A percentile compares a stretch with the other conserved stretches of the same genome.
phyloP scores from a whole-genome alignment of 1,140 invertebrate species.

The Lasaia peninsularis region DNA sequence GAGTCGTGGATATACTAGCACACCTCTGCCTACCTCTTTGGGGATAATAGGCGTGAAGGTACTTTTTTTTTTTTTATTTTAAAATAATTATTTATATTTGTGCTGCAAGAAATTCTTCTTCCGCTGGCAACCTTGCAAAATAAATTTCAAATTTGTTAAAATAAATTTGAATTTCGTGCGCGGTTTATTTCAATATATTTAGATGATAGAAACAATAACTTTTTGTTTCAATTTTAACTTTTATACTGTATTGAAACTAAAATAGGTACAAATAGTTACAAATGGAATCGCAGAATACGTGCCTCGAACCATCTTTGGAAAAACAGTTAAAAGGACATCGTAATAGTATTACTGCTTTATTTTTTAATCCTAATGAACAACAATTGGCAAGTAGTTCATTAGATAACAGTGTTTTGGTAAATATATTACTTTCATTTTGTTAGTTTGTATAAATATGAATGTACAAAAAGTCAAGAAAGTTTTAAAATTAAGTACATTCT shows the following conservation, averaged over 20 bases:
- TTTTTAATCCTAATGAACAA: conserved; percentile 85
- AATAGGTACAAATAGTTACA: conserved; percentile 21
- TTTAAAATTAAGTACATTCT: not conserved
- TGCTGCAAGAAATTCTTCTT: too few relatives aligned
- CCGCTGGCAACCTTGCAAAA: too few relatives aligned
- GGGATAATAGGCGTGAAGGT: too few relatives aligned
- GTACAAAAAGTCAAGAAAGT: too few relatives aligned
- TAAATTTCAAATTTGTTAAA: not conserved
- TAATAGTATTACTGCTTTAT: conserved; percentile 84
- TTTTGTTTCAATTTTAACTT: not conserved
- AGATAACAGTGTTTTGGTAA: conserved; percentile 85
- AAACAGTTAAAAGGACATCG: conserved; percentile 89
- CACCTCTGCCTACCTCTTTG: too few relatives aligned
- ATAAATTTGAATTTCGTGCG: conserved; percentile 12
- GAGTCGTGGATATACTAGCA: too few relatives aligned
- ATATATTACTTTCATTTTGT: not conserved
- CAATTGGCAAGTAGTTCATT: conserved; percentile 88
- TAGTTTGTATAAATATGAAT: too few relatives aligned
- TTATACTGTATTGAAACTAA: not conserved
- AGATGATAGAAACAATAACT: not conserved
- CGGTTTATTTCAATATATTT: not conserved
- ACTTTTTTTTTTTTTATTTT: too few relatives aligned
- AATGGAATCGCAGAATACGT: conserved; percentile 23
- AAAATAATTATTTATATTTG: too few relatives aligned
- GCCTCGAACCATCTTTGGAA: conserved; percentile 82